These are phyloP conservation scores for Sinocyclocheilus anshuiensis DNA, from an alignment of 2,113 vertebrate genomes.

Conservation along the genomic window DNA sequence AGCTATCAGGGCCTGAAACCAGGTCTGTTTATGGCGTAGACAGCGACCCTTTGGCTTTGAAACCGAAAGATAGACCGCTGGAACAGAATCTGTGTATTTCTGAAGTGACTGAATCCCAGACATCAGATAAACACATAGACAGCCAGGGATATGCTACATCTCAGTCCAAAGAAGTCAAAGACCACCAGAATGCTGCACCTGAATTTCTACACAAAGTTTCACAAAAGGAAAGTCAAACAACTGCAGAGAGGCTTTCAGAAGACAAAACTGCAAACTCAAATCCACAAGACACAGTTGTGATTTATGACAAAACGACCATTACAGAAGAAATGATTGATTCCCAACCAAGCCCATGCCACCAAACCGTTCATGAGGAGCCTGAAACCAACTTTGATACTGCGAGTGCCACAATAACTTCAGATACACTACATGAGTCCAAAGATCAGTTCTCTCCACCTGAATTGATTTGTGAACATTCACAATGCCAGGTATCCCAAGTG, in stretches of 20 bases:
- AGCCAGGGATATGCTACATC: constrained; percentile 57
- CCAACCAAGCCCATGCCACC: not conserved
- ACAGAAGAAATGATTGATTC: not conserved
- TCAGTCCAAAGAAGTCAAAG: constrained; percentile 50
- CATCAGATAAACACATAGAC: constrained; percentile 60
- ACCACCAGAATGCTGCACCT: constrained; percentile 13
- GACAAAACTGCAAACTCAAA: constrained; percentile 15
- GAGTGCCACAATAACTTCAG: not conserved
- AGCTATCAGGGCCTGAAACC: constrained; percentile 52
- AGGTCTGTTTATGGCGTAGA: constrained; percentile 52
- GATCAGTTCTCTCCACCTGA: not conserved
- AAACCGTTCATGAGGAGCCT: not conserved
- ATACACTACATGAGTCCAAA: not conserved
- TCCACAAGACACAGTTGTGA: not conserved
- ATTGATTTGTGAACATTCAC: not conserved
- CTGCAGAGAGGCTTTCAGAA: not conserved
- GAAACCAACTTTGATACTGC: not conserved
- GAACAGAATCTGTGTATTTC: constrained; percentile 57
- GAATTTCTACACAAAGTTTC: not conserved
- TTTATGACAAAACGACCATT: not conserved
- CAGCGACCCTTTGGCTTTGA: constrained; percentile 55
- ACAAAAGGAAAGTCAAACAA: constrained; percentile 15
- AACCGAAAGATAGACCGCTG: constrained; percentile 52
- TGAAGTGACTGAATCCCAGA: constrained; percentile 41
- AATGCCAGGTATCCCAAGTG: not conserved